Conservation (phyloP, 2,113 vertebrate genomes). For the Baryphthengus martii region DNA sequence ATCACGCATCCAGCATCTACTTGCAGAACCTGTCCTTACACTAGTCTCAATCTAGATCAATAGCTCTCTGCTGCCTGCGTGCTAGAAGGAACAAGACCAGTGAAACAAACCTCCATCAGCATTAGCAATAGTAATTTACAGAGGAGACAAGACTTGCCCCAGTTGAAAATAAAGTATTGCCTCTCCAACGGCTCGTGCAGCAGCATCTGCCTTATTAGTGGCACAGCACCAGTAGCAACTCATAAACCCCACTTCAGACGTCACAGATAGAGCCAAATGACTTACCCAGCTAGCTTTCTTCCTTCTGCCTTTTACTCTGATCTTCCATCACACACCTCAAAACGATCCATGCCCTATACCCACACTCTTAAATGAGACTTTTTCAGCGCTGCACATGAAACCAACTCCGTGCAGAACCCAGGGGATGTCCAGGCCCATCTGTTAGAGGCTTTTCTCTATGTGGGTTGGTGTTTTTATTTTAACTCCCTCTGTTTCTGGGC, state of each 20-base stretch:
- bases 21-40: neutral
- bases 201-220: neutral
- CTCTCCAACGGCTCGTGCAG: neutral
- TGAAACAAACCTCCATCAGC: neutral
- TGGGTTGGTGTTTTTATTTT: conserved; percentile 10
- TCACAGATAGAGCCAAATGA: neutral
- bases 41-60: neutral
- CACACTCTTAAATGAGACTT: neutral
- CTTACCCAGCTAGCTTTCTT: neutral
- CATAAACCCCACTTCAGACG: neutral
- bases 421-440: neutral
- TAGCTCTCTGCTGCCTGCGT: neutral
- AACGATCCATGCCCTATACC: neutral
- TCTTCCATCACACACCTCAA: neutral
- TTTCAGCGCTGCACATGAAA: neutral
- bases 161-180: neutral
- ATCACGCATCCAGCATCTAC: neutral
- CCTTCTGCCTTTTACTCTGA: neutral
- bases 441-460: neutral
- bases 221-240: neutral
- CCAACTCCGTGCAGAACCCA: neutral
- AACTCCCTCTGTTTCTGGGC: conserved; percentile 47
- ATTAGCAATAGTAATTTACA: neutral
- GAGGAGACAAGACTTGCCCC: neutral
- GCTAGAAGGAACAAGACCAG: neutral